Evolutionary conservation across 1,140 invertebrate species (phyloP).

Genomic region (Magallana gigas): DNA sequence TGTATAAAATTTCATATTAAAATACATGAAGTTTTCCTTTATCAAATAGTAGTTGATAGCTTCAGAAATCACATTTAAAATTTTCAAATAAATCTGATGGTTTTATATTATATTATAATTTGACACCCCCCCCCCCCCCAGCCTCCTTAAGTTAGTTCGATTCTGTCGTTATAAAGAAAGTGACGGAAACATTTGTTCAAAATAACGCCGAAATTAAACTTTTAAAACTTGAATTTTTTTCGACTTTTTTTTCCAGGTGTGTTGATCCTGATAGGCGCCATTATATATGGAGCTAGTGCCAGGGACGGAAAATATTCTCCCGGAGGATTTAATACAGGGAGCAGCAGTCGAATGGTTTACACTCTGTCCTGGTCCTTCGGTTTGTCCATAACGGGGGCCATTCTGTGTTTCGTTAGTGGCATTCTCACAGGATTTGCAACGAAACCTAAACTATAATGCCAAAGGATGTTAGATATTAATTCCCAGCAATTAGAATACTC

Average conservation of each 20-base stretch:
- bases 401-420: slow-evolving; percentile 48
- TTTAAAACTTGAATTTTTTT: background rate
- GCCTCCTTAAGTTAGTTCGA: too few relatives aligned
- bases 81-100: too few relatives aligned
- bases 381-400: slow-evolving; percentile 45
- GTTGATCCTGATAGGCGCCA: slow-evolving; percentile 46
- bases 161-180: too few relatives aligned
- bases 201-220: too few relatives aligned
- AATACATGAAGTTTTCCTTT: too few relatives aligned
- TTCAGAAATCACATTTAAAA: too few relatives aligned
- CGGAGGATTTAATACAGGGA: background rate
- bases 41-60: too few relatives aligned
- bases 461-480: background rate
- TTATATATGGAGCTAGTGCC: slow-evolving; percentile 45
- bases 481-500: too few relatives aligned
- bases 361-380: slow-evolving; percentile 46
- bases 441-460: slow-evolving; percentile 26
- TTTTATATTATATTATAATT: too few relatives aligned
- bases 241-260: slow-evolving; percentile 4
- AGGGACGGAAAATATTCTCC: slow-evolving; percentile 32
- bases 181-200: too few relatives aligned
- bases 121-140: too few relatives aligned
- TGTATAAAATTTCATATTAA: too few relatives aligned
- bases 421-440: slow-evolving; percentile 47
- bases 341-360: background rate